Base-by-base conservation (phyloP, 2,797 vertebrate species). In the Lophotriccus pileatus region DNA sequence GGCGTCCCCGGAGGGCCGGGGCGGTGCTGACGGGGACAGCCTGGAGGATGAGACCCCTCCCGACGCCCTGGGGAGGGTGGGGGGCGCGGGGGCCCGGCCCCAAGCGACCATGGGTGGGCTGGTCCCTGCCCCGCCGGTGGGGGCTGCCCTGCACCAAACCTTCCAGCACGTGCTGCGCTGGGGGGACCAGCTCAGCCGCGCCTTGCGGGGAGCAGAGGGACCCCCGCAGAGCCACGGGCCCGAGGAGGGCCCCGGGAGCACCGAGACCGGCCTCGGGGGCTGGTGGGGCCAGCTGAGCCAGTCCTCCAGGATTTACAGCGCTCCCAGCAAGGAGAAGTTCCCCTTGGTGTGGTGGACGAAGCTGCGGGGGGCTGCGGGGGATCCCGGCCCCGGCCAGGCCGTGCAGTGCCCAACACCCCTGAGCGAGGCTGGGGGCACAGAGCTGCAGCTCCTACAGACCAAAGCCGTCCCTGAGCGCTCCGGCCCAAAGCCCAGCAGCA, bases 111-210 rank as follows among this genome's bases (percentile, higher is more conserved):
- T 64, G 72, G 79, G 58, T 20, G 87, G 72, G 87, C 25, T 89
- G 79, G 28, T 89, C 12, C 87, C 79, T 14, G 2, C 64, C 2
- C 87, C 87, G 3, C 79, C 87, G 0, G 72, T 89, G 72, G 79
- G 87, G 17, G 87, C 87, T 58, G 87, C 87, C 58, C 79, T 89
- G 90, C 99, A 99, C 93, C 98, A 99, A 89, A 98, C 98, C 5
- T 97, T 98, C 95, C 98, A 98, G 28, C 98, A 98, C 0, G 56
- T 99, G 62, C 89, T 98, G 93, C 98, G 97, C 41, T 98, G 98
- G 98, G 98, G 99, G 0, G 98, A 98, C 15, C 97, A 97, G 60
- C 97, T 99, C 75, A 97, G 98, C 36, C 98, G 98, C 59, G 97
- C 98, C 23, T 49, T 97, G 27, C 84, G 94, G n/a, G 97, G 97